These are phyloP conservation scores for Pipistrellus nathusii DNA, from an alignment of 2,797 vertebrate species.

Conservation along the genomic window DNA sequence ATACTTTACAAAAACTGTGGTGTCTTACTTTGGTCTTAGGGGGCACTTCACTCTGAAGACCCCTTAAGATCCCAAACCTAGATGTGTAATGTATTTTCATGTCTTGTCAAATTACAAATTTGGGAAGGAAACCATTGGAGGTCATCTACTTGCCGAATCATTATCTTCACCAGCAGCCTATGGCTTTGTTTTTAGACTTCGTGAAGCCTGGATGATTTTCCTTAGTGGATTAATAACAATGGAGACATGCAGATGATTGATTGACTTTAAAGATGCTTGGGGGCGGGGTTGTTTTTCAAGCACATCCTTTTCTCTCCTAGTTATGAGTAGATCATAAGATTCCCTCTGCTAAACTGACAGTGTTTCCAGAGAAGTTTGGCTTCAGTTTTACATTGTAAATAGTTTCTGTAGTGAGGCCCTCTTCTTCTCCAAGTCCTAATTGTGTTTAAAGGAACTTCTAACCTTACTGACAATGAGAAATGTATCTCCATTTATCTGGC, in stretches of 20 bases:
- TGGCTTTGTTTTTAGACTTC: not conserved
- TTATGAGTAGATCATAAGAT: not conserved
- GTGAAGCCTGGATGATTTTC: not conserved
- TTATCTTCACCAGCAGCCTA: not conserved
- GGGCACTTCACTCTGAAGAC: not conserved
- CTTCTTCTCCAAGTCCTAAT: not conserved
- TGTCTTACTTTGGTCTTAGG: not conserved
- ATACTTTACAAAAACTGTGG: not conserved
- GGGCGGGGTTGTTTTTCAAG: not conserved
- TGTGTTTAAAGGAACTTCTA: conserved; percentile 15
- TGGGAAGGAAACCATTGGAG: not conserved
- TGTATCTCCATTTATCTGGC: not conserved
- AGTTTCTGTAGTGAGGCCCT: not conserved
- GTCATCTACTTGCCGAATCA: not conserved
- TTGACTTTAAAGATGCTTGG: not conserved
- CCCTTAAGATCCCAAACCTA: not conserved
- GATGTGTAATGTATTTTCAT: not conserved
- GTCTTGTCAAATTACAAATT: conserved; percentile 20
- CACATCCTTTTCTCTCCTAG: not conserved
- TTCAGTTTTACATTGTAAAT: not conserved
- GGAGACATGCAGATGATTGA: not conserved
- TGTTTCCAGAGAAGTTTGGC: not conserved
- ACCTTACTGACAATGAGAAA: conserved; percentile 35
- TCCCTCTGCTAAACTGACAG: not conserved
- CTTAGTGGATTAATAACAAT: not conserved